Conservation (phyloP, 1,140 invertebrate genomes). For the Ditylenchus dipsaci region DNA sequence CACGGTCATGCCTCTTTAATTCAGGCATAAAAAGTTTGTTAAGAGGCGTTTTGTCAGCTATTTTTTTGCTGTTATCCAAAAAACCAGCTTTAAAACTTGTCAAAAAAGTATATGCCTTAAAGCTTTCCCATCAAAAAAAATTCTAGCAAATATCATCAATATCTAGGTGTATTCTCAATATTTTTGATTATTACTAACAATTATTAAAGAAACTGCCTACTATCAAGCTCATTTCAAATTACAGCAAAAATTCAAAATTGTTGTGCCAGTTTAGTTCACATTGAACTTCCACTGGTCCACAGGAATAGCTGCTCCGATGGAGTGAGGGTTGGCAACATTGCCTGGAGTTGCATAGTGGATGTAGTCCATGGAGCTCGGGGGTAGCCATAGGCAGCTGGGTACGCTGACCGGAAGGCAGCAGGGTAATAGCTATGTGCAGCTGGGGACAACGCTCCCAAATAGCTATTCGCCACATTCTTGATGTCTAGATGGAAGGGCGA, state of each 20-base stretch:
- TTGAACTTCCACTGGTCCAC: constrained; percentile 3
- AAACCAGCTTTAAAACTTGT: too few species aligned
- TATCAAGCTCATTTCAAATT: too few species aligned
- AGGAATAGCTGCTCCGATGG: background rate
- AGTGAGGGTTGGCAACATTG: background rate
- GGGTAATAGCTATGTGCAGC: background rate
- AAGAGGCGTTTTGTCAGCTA: too few species aligned
- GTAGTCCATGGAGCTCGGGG: constrained; percentile 7
- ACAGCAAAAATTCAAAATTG: too few species aligned
- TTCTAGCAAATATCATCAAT: too few species aligned
- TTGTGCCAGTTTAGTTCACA: background rate
- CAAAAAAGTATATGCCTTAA: too few species aligned
- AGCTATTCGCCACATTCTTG: background rate
- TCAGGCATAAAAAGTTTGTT: too few species aligned
- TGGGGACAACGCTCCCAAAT: background rate
- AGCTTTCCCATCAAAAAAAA: too few species aligned
- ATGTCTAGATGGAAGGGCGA: background rate
- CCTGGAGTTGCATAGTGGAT: background rate
- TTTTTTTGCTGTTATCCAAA: too few species aligned
- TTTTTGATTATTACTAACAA: background rate
- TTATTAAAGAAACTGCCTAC: background rate
- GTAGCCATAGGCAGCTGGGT: constrained; percentile 4
- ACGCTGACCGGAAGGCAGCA: background rate
- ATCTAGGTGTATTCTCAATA: background rate
- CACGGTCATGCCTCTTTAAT: too few species aligned